phyloP scores from a whole-genome alignment of 2,113 vertebrate species.

The Chascanopsetta lugubris region DNA sequence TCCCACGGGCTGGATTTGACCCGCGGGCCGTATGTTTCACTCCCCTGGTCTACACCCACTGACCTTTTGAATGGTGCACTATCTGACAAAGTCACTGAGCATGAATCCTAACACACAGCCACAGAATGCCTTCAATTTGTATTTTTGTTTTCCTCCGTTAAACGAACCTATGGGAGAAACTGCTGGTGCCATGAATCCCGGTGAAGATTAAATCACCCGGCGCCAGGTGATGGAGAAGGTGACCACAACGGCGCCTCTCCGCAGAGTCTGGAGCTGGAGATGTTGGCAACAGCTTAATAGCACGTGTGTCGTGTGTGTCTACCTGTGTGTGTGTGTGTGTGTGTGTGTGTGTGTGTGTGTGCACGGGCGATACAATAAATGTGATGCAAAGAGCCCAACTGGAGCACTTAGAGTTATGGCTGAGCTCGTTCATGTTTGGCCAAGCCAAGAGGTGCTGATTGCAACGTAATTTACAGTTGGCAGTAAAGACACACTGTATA shows the following conservation, averaged over 20 bases:
- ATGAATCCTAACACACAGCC: conserved; percentile 8
- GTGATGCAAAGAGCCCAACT: conserved; percentile 31
- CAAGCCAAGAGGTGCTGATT: conserved; percentile 40
- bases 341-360: conserved; percentile 4
- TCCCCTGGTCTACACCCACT: background rate
- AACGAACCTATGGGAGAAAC: conserved; percentile 12
- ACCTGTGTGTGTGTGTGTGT: background rate
- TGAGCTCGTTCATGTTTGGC: conserved; percentile 30
- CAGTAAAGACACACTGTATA: conserved; percentile 38
- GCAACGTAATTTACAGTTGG: conserved; percentile 49
- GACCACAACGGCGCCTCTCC: conserved; percentile 51
- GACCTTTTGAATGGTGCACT: background rate
- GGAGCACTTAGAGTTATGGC: conserved; percentile 27
- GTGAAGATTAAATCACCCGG: conserved; percentile 61
- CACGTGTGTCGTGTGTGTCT: conserved; percentile 10
- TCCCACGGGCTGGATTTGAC: too few species aligned
- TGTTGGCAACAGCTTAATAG: conserved; percentile 49
- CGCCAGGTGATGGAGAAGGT: conserved; percentile 54
- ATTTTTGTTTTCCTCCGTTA: conserved; percentile 44
- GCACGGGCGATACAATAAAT: conserved; percentile 8
- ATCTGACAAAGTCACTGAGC: conserved; percentile 11
- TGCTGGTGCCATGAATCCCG: conserved; percentile 48
- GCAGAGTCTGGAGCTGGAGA: conserved; percentile 33
- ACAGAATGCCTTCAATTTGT: conserved; percentile 6
- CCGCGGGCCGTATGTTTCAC: too few species aligned